These are phyloP conservation scores for Atethmia centrago DNA, from an alignment of 2,888 invertebrate genomes.

Conservation along the genomic window DNA sequence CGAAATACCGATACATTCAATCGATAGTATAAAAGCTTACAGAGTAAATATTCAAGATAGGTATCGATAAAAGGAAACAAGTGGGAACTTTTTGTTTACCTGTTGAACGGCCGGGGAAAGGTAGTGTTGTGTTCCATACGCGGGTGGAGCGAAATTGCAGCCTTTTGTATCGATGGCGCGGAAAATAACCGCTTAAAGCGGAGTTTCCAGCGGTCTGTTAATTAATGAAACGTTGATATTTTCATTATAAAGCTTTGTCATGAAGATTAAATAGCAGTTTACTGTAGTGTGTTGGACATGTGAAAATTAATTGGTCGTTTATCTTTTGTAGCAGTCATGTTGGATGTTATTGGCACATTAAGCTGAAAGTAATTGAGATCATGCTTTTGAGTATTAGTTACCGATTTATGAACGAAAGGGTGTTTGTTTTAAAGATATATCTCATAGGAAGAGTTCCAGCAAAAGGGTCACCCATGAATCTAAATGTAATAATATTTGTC, in stretches of 20 bases:
- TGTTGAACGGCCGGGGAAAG: slow-evolving; percentile 65
- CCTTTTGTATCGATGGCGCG: slow-evolving; percentile 60
- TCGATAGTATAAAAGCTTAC: slow-evolving; percentile 32
- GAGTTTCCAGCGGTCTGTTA: slow-evolving; percentile 47
- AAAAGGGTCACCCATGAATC: slow-evolving; percentile 8
- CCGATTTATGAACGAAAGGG: neutral
- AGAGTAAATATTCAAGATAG: slow-evolving; percentile 36
- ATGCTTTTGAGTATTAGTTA: neutral
- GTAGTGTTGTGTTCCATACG: slow-evolving; percentile 45
- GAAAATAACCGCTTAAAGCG: slow-evolving; percentile 60
- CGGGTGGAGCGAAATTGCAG: slow-evolving; percentile 53
- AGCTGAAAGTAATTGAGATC: slow-evolving; percentile 7
- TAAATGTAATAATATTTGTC: slow-evolving; percentile 28
- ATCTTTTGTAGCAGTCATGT: slow-evolving; percentile 26
- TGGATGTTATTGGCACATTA: slow-evolving; percentile 4
- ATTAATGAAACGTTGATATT: slow-evolving; percentile 59
- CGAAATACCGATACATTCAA: slow-evolving; percentile 12
- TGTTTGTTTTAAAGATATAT: too few species aligned
- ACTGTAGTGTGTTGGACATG: slow-evolving; percentile 41
- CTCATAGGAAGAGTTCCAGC: neutral
- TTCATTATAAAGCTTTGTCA: slow-evolving; percentile 49
- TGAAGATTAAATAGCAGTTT: slow-evolving; percentile 52
- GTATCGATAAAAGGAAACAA: slow-evolving; percentile 57
- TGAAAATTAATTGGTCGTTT: slow-evolving; percentile 41
- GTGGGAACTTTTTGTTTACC: slow-evolving; percentile 68